phyloP scores from a whole-genome alignment of 2,113 vertebrate species.

The Prolemur simus region DNA sequence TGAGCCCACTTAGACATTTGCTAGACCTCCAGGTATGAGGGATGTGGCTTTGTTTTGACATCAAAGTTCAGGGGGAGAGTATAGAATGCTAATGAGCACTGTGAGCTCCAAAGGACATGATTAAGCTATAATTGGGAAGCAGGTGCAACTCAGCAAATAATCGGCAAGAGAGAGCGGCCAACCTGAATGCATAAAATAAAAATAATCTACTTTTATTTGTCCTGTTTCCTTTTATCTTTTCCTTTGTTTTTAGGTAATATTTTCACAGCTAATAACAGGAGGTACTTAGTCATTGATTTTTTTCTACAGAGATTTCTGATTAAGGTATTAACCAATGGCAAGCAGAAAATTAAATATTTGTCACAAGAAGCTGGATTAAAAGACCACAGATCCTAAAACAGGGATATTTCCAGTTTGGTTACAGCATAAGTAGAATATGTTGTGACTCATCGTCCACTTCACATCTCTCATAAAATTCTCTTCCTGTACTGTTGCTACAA shows the following conservation, averaged over 20 bases:
- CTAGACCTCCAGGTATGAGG: slow-evolving; percentile 23
- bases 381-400: not conserved
- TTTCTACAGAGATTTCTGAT: not conserved
- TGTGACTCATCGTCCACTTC: not conserved
- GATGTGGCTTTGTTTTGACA: slow-evolving; percentile 65
- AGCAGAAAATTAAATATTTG: not conserved
- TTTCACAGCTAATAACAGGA: accelerated
- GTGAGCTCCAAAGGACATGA: not conserved
- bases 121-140: slow-evolving; percentile 45
- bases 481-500: accelerated
- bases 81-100: slow-evolving; percentile 21
- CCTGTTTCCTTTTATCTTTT: not conserved
- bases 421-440: not conserved
- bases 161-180: not conserved
- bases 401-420: not conserved
- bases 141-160: not conserved
- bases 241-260: not conserved
- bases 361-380: not conserved
- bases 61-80: slow-evolving; percentile 34
- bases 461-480: not conserved
- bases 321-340: not conserved
- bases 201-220: not conserved
- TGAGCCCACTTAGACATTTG: slow-evolving; percentile 46
- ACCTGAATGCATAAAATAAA: not conserved
- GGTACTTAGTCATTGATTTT: not conserved